A percentile compares a stretch with the other conserved stretches of the same genome.
Evolutionary conservation across 2,888 invertebrate species (phyloP).

Genomic region (Cryptosula pallasiana): DNA sequence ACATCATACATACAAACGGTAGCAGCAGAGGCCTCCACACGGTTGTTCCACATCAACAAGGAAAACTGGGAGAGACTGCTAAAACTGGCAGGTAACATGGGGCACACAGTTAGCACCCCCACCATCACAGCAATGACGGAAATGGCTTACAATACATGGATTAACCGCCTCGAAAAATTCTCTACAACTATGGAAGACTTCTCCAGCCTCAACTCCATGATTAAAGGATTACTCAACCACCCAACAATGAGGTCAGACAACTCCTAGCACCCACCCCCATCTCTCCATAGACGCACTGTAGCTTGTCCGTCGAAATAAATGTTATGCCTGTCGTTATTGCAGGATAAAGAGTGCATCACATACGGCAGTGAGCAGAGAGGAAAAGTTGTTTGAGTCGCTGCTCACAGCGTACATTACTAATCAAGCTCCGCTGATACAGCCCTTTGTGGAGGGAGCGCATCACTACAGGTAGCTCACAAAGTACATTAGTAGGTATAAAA

Average conservation of each 20-base stretch:
- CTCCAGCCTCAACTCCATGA: background rate
- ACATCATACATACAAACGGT: constrained; percentile 12
- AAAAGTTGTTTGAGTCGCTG: background rate
- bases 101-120: background rate
- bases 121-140: constrained; percentile 9
- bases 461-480: constrained; percentile 21
- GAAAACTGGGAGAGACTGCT: constrained; percentile 27
- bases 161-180: constrained; percentile 8
- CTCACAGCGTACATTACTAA: background rate
- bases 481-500: no score
- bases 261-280: background rate
- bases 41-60: constrained; percentile 26
- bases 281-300: no score
- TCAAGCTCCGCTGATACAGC: constrained; percentile 1
- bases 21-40: constrained; percentile 8
- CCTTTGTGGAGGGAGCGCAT: background rate
- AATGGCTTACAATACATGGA: background rate
- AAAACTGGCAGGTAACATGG: background rate
- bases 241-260: background rate
- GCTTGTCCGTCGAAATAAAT: no score
- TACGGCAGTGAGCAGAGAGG: constrained; percentile 6
- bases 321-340: background rate
- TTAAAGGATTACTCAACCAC: background rate
- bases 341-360: background rate
- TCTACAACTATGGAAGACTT: background rate